A percentile compares a stretch with the other conserved stretches of the same genome.
Conservation (phyloP, 92 coral and sea anemone genomes). For the Siderastrea radians region DNA sequence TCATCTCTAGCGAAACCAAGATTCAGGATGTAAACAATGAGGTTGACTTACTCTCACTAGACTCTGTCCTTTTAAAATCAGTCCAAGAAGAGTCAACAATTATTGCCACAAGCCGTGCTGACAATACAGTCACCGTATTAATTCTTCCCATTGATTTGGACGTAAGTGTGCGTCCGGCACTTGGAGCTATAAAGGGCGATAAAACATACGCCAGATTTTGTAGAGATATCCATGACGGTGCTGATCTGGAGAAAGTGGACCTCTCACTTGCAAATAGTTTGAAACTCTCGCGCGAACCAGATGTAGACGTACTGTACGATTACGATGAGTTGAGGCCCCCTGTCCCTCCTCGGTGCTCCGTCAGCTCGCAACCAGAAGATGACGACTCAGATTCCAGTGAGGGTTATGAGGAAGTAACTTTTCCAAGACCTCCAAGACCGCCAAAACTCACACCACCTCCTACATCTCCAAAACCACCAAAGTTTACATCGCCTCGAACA, state of each 20-base stretch:
- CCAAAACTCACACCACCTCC: background rate
- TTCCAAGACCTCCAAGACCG: background rate
- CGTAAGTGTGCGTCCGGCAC: slow-evolving; percentile 47
- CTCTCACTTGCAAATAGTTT: background rate
- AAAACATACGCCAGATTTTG: slow-evolving; percentile 54
- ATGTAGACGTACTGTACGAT: slow-evolving; percentile 38
- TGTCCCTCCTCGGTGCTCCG: slow-evolving; percentile 34
- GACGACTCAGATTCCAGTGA: background rate
- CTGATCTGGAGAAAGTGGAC: slow-evolving; percentile 48
- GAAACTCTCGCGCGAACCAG: background rate
- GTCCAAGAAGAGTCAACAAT: slow-evolving; percentile 24
- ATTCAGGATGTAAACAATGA: background rate
- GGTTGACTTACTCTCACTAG: slow-evolving; percentile 42
- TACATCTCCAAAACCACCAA: background rate
- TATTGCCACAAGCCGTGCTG: slow-evolving; percentile 55
- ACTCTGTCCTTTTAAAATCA: slow-evolving; percentile 56
- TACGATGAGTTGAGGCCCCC: slow-evolving; percentile 50
- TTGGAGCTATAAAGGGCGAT: slow-evolving; percentile 54
- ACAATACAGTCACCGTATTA: slow-evolving; percentile 40
- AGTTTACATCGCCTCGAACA: too few species aligned
- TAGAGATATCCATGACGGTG: slow-evolving; percentile 51
- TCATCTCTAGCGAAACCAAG: slow-evolving; percentile 17
- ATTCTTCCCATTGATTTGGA: slow-evolving; percentile 59
- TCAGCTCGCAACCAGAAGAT: background rate
- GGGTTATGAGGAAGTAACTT: background rate